A percentile compares a stretch with the other conserved stretches of the same genome.
Evolutionary conservation across 1,140 invertebrate genomes (phyloP).

Genomic region (Lineus longissimus): DNA sequence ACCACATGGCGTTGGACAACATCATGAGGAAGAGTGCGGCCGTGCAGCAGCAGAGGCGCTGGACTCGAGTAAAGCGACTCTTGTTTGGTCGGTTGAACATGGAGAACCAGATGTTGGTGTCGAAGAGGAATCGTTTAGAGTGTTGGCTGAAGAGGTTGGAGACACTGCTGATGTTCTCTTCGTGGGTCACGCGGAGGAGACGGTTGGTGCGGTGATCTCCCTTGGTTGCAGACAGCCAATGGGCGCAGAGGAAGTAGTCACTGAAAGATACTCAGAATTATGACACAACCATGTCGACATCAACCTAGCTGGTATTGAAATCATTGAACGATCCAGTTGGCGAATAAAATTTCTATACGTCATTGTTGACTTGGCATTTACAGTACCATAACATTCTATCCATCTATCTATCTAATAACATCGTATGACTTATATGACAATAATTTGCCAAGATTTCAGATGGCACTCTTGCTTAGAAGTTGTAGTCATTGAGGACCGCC

Average conservation of each 20-base stretch:
- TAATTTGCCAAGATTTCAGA: too few species aligned
- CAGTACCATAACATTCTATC: not conserved
- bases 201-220: slow-evolving; percentile 17
- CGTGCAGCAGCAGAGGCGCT: slow-evolving; percentile 36
- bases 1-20: slow-evolving; percentile 48
- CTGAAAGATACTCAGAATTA: slow-evolving; percentile 7
- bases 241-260: slow-evolving; percentile 20
- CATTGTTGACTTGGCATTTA: not conserved
- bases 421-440: too few species aligned
- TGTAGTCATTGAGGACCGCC: too few species aligned
- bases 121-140: slow-evolving; percentile 16
- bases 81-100: slow-evolving; percentile 27
- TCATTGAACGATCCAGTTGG: not conserved
- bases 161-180: slow-evolving; percentile 18
- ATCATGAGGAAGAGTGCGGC: slow-evolving; percentile 39
- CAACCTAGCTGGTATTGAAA: too few species aligned
- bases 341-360: not conserved
- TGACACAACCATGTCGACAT: too few species aligned
- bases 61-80: slow-evolving; percentile 43
- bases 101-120: slow-evolving; percentile 39
- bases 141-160: slow-evolving; percentile 22
- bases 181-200: slow-evolving; percentile 15
- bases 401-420: too few species aligned
- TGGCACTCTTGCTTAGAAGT: too few species aligned
- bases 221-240: slow-evolving; percentile 23